Base-by-base conservation (phyloP, 2,113 vertebrate species). In the Vicugna pacos region DNA sequence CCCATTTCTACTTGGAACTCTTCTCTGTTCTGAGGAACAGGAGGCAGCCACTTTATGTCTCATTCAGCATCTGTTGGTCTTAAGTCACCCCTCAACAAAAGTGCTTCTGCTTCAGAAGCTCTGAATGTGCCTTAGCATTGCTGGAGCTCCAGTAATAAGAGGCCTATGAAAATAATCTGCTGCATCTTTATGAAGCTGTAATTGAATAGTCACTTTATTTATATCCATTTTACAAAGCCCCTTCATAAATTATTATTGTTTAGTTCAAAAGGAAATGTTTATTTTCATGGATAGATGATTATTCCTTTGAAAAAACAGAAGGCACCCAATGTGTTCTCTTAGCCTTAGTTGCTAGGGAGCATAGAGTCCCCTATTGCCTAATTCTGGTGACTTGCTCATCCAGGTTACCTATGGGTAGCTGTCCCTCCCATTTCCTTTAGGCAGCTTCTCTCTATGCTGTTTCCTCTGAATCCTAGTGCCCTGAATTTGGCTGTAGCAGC, bases 261-360 rank as follows among this genome's bases (percentile, higher is more conserved):
- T 56, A 93, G 48, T 93, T 92, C 42, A 52, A 76, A 72, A 60
- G 76, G 35, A 22, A 83, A 60, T 42, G 56, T 79, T 80, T 86
- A 50, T 84, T 89, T 85, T 82, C 35, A 69, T 80, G 80, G 32
- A 0, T 38, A 80, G 35, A 28, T 50, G 30, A 48, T 93, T 72
- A 46, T 48, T 90, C 54, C 50, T 96, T 97, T 95, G 42, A 89
- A 38, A 93, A 96, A 77, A 83, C 50, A 93, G 65, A 81, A 62
- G 22, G 32, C 35, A 3, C 42, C 38, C 9, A 26, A 1, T 35
- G 60, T 77, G 35, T 54, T 67, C 67, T 80, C 60, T 93, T 88
- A 79, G 73, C 50, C 28, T 64, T 73, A 86, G 58, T 86, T 93
- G 50, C 89, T 93, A 50, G 20, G 85, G 32, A 84, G 5, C 67